A percentile compares a stretch with the other conserved stretches of the same genome.
phyloP scores from a whole-genome alignment of 2,797 vertebrate genomes.

The Melanotaenia trifasciata region DNA sequence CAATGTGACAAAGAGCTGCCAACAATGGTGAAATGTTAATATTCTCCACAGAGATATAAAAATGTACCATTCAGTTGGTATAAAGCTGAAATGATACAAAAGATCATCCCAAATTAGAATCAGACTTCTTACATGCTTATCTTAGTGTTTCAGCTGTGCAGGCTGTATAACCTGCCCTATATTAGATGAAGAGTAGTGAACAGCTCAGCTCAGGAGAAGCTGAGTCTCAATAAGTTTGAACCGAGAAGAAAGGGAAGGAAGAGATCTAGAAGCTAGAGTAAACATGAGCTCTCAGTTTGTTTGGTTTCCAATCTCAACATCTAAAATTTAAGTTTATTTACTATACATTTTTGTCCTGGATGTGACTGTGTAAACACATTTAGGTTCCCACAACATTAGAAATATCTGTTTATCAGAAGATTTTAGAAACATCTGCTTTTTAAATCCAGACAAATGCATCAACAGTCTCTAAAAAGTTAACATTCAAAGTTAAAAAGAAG shows the following conservation, averaged over 20 bases:
- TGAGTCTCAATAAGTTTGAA: neutral
- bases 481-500: neutral
- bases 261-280: neutral
- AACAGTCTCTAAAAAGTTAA: neutral
- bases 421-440: neutral
- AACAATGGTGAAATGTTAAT: neutral
- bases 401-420: neutral
- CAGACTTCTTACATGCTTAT: neutral
- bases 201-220: neutral
- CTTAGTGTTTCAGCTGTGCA: too few species aligned
- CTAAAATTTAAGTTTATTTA: neutral
- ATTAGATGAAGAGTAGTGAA: neutral
- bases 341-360: too few species aligned
- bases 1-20: neutral
- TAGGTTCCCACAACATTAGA: neutral
- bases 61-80: neutral
- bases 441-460: neutral
- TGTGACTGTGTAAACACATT: neutral
- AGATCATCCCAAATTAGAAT: neutral
- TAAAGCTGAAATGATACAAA: neutral
- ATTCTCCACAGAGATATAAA: neutral
- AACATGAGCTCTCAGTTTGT: neutral
- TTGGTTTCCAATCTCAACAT: neutral
- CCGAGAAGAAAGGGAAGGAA: neutral
- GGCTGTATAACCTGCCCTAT: neutral